phyloP scores from a whole-genome alignment of 1,140 invertebrate genomes.

The Procambarus virginalis region DNA sequence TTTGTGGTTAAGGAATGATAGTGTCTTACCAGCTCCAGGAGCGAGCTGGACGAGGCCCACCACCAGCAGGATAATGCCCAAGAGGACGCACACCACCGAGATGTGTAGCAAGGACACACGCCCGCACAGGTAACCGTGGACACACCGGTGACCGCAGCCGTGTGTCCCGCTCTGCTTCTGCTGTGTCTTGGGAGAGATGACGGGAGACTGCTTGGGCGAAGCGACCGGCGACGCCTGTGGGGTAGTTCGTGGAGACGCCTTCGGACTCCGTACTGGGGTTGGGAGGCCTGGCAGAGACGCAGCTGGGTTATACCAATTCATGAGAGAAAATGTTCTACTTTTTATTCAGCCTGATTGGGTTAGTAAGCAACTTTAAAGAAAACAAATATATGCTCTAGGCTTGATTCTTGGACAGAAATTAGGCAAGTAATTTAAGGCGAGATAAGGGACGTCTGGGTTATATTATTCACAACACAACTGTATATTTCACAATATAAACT shows the following conservation, averaged over 20 bases:
- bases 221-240: conserved; percentile 36
- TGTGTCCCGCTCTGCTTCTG: conserved; percentile 8
- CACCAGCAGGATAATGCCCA: conserved; percentile 83
- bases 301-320: conserved; percentile 12
- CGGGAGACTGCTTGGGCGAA: conserved; percentile 57
- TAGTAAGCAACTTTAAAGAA: neutral
- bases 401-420: conserved; percentile 45
- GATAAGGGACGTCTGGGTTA: neutral
- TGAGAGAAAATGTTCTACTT: neutral
- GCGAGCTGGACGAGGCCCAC: conserved; percentile 87
- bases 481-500: neutral
- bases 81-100: conserved; percentile 83
- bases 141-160: conserved; percentile 60
- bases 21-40: conserved; percentile 82
- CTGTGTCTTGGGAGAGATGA: conserved; percentile 21
- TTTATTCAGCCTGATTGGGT: neutral
- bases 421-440: conserved; percentile 19
- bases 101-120: conserved; percentile 84
- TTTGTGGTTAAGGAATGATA: neutral
- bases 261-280: conserved; percentile 56
- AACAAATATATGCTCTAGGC: neutral
- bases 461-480: neutral
- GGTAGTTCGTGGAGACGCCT: conserved; percentile 37
- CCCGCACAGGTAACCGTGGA: conserved; percentile 70
- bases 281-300: conserved; percentile 43